Conservation (phyloP, 1,140 invertebrate species). For the Asbolus verrucosus region DNA sequence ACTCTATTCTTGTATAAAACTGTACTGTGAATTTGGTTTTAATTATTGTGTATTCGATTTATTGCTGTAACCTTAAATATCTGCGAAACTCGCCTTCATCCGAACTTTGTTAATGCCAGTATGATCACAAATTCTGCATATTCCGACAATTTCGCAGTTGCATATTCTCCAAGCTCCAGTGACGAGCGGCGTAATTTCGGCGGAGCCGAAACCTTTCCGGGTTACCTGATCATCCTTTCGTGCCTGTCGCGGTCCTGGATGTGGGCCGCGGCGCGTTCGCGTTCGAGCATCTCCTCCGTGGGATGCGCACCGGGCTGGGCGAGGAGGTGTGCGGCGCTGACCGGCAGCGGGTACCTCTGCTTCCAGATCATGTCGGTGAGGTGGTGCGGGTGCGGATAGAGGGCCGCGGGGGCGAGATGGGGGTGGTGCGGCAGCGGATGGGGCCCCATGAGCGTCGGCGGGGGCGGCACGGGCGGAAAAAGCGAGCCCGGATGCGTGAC, state of each 20-base stretch:
- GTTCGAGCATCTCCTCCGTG: slow-evolving; percentile 73
- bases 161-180: too few species aligned
- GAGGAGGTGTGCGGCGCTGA: slow-evolving; percentile 64
- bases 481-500: slow-evolving; percentile 55
- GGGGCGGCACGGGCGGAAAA: slow-evolving; percentile 58
- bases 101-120: too few species aligned
- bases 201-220: slow-evolving; percentile 4
- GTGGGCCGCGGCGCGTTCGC: slow-evolving; percentile 67
- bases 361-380: slow-evolving; percentile 64
- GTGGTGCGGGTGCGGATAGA: slow-evolving; percentile 65
- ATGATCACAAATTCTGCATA: too few species aligned
- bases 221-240: slow-evolving; percentile 61
- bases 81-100: too few species aligned
- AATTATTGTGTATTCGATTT: too few species aligned
- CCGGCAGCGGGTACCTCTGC: slow-evolving; percentile 64
- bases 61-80: too few species aligned
- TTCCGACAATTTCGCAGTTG: too few species aligned
- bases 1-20: too few species aligned
- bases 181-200: too few species aligned
- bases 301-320: slow-evolving; percentile 42
- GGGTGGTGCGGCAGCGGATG: slow-evolving; percentile 65
- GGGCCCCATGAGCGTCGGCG: slow-evolving; percentile 59
- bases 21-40: too few species aligned
- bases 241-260: slow-evolving; percentile 63
- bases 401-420: slow-evolving; percentile 66